These are phyloP conservation scores for Drosophila phalerata DNA, from an alignment of 2,888 invertebrate species.

Conservation along the genomic window DNA sequence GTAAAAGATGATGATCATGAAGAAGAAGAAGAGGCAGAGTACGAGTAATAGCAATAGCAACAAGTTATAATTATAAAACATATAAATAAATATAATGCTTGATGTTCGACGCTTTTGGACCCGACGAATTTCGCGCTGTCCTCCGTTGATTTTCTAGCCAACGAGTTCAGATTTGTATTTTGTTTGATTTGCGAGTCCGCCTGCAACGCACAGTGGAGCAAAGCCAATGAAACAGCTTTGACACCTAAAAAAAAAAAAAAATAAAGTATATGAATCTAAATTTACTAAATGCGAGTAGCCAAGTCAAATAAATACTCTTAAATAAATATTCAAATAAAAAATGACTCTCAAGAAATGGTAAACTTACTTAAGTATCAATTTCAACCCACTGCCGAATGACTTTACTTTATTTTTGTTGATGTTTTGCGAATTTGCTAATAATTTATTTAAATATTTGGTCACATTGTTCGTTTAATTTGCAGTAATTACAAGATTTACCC, in stretches of 20 bases:
- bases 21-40: not conserved
- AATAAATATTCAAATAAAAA: too few relatives aligned
- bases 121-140: conserved; percentile 58
- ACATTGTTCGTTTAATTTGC: conserved; percentile 35
- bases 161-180: conserved; percentile 14
- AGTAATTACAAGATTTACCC: conserved; percentile 15
- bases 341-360: not conserved
- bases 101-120: conserved; percentile 29
- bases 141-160: conserved; percentile 23
- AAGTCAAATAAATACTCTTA: too few relatives aligned
- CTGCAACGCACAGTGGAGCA: conserved; percentile 14
- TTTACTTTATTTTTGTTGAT: not conserved
- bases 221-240: not conserved
- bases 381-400: conserved; percentile 12
- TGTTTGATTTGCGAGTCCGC: conserved; percentile 6
- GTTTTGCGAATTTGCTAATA: conserved; percentile 40
- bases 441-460: conserved; percentile 48
- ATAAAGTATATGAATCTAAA: too few relatives aligned
- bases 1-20: not conserved
- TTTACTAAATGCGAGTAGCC: too few relatives aligned
- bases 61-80: conserved; percentile 70
- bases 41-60: conserved; percentile 35
- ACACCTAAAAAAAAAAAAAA: too few relatives aligned
- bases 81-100: conserved; percentile 52
- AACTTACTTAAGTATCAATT: not conserved